Evolutionary conservation across 2,113 vertebrate genomes (phyloP).

Genomic region (Eptesicus fuscus): DNA sequence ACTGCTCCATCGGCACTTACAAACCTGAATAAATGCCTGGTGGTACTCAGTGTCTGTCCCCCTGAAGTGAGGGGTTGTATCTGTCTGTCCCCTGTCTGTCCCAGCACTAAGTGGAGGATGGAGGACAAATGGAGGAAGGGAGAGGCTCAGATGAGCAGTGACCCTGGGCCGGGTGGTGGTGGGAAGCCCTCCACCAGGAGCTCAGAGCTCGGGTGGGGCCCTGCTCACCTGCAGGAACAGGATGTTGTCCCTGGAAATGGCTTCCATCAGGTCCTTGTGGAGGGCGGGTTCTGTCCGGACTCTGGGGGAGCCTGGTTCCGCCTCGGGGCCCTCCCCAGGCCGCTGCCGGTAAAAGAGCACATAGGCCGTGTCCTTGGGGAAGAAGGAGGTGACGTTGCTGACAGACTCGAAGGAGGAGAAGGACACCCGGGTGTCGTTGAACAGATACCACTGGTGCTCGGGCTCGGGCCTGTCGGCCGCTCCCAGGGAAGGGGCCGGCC

Average conservation of each 20-base stretch:
- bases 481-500: rapidly evolving
- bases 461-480: constrained; percentile 73
- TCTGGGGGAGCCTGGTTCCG: not conserved
- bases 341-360: constrained; percentile 86
- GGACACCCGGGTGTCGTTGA: constrained; percentile 88
- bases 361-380: constrained; percentile 88
- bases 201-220: not conserved
- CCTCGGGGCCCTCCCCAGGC: not conserved
- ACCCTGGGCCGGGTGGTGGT: rapidly evolving
- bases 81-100: not conserved
- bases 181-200: not conserved
- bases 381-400: constrained; percentile 86
- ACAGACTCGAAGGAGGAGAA: constrained; percentile 88
- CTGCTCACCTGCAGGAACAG: constrained; percentile 86
- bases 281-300: constrained; percentile 74
- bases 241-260: constrained; percentile 88
- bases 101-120: not conserved
- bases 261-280: constrained; percentile 87
- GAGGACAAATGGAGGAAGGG: not conserved
- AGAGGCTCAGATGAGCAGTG: not conserved
- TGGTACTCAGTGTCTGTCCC: not conserved
- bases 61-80: not conserved
- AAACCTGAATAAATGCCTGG: not conserved
- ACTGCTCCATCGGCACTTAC: not conserved
- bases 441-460: constrained; percentile 87